Evolutionary conservation across 2,113 vertebrate genomes (phyloP), one percentile per base, ranked within the genome.

Genomic region (Prolemur simus): DNA sequence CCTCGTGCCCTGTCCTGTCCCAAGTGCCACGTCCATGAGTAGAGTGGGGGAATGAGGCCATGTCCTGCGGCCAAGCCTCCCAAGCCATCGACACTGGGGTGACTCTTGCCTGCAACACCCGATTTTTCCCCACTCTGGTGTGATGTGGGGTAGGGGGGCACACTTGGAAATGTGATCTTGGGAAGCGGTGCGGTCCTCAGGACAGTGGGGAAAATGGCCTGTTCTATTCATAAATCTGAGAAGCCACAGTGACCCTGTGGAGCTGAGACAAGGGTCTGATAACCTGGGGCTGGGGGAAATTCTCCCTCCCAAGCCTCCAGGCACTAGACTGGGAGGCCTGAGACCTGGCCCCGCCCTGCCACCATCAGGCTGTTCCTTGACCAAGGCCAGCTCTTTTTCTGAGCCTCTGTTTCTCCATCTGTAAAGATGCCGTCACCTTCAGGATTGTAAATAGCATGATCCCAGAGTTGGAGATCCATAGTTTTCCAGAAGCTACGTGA

Each of bases 141-240:
- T 12, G 3, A n/a, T 0, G 1, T n/a, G 11, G 17, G 4, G 37
- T 13, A 42, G 45, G 52, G 11, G 2, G 20, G 25, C 39, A 29
- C 8, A 4, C 25, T 60, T 5, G 47, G 82, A 80, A 76, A 18
- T 23, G 47, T 58, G 29, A 42, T 29, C 15, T 91, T 56, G 37
- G 58, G 39, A 89, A 82, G 47, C 34, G 0, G 8, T 13, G 37
- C 27, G 25, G 74, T 73, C 49, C n/a, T 71, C 11, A 5, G 29
- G 52, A 82, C 37, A 29, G 13, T 58, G 47, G 25, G 12, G 66
- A 17, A 58, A 56, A 14, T 7, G 18, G 25, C 12, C 18, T 1
- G 3, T 6, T 64, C 42, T 23, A 3, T 13, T 54, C 32, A 49
- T 39, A 58, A 52, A 66, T 34, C 39, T 37, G 60, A 92, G n/a